These are phyloP conservation scores for Parambassis ranga DNA, from an alignment of 2,797 vertebrate species.

Conservation along the genomic window DNA sequence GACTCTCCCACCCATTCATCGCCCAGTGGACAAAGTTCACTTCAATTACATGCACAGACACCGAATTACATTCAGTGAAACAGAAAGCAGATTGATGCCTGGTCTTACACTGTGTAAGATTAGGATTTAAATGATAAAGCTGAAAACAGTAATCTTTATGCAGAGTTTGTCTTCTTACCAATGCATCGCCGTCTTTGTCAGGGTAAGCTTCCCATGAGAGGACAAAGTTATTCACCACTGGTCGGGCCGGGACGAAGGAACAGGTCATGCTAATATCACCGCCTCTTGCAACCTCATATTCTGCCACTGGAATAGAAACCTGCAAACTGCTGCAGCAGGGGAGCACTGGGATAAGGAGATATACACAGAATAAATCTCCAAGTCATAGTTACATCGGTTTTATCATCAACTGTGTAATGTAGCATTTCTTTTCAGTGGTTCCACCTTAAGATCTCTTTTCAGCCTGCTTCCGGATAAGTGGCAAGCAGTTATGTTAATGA, in stretches of 20 bases:
- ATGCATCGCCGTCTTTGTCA: not conserved
- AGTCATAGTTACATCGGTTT: not conserved
- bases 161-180: constrained; percentile 64
- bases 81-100: no score
- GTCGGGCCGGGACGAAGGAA: constrained; percentile 58
- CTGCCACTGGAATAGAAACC: constrained; percentile 61
- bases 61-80: not conserved
- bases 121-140: no score
- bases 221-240: not conserved
- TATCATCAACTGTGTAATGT: not conserved
- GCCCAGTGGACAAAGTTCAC: constrained; percentile 23
- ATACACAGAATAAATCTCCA: not conserved
- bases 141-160: not conserved
- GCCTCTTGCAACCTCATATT: constrained; percentile 67
- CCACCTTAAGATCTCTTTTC: not conserved
- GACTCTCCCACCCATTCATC: not conserved
- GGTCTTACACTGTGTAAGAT: no score
- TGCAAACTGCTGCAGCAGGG: constrained; percentile 58
- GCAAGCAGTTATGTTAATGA: constrained; percentile 50
- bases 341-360: constrained; percentile 61
- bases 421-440: not conserved
- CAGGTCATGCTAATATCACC: constrained; percentile 69
- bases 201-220: constrained; percentile 60
- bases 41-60: not conserved
- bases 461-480: constrained; percentile 17